Base-by-base conservation (phyloP, 1,140 invertebrate genomes). In the Xylocopa sonorina region DNA sequence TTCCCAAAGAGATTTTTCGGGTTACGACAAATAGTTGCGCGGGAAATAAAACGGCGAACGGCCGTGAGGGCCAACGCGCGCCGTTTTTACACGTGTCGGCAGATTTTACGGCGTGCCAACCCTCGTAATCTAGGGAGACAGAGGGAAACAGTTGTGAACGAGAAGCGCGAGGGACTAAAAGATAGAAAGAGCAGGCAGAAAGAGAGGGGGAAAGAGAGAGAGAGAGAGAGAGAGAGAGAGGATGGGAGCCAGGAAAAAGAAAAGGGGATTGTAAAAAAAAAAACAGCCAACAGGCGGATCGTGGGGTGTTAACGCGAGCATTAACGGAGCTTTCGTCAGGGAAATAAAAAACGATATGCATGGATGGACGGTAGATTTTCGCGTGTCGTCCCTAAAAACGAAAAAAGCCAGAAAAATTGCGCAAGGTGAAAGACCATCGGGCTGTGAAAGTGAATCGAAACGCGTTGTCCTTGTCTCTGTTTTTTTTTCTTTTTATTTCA, bases 11-110 rank as follows among this genome's bases (percentile, higher is more conserved):
- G 67, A 78, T 51, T 78, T 60, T 71, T 78, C 67, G 62, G 75
- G 38, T 68, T 27, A 57, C 73, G 34, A 50, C 73, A 78, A 78
- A 78, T 68, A 78, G 75, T 71, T 41, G 68, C 18, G 32, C 38
- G 75, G 55, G 62, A 62, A 78, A 71, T 78, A 78, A 71, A 77
- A 69, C 64, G 29, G 55, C 66, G 75, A 77, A 77, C 24, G 29
- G 24, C 66, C 34, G 43, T 41, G 66, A 41, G 66, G 55, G 75
- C 32, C 71, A 71, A 51, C 75, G 64, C 53, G 53, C 34, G 41
- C 41, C 75, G 66, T 78, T 78, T 78, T 78, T 78, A 78, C 75
- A 71, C 75, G 67, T 69, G 75, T 78, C 57, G 75, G 80, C 76
- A 72, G 66, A 67, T 83, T 77, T 68, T 77, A 81, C 72, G 60